Conservation (phyloP, 2,888 invertebrate species). For the Sussaba pulchella region DNA sequence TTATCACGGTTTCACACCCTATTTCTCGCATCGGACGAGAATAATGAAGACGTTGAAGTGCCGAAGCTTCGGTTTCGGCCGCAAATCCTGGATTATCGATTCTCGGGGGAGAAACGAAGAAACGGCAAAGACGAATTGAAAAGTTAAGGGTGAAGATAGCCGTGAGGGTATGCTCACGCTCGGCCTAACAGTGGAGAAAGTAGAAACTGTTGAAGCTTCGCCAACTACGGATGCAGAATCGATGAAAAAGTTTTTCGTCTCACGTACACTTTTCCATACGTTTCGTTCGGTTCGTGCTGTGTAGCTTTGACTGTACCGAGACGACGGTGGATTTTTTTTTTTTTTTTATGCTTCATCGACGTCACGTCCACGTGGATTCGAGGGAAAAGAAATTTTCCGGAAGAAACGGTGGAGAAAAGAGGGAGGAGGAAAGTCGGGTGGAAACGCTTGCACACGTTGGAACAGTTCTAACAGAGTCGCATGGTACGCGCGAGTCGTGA, state of each 20-base stretch:
- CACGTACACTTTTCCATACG: not conserved
- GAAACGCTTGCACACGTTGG: constrained; percentile 20
- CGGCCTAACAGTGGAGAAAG: constrained; percentile 30
- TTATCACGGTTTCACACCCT: constrained; percentile 22
- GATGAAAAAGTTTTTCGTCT: constrained; percentile 27
- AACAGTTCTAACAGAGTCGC: not conserved
- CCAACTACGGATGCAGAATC: not conserved
- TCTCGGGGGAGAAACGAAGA: not conserved
- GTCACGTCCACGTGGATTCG: constrained; percentile 22
- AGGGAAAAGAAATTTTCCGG: constrained; percentile 10
- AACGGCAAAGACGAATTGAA: constrained; percentile 42
- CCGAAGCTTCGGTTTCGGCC: constrained; percentile 25
- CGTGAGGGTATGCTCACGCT: constrained; percentile 14
- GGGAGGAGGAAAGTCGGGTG: not conserved
- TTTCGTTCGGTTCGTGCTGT: not conserved
- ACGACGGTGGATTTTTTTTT: not conserved
- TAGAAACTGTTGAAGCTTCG: constrained; percentile 8
- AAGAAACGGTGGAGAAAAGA: not conserved
- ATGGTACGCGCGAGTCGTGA: not conserved
- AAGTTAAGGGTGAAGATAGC: constrained; percentile 51
- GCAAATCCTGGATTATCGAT: constrained; percentile 46
- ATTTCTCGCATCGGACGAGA: constrained; percentile 42
- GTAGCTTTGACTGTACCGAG: constrained; percentile 6
- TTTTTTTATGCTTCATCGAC: no score
- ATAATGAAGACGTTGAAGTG: constrained; percentile 57